phyloP scores from a whole-genome alignment of 2,888 invertebrate genomes.

The Macrophya annulata region DNA sequence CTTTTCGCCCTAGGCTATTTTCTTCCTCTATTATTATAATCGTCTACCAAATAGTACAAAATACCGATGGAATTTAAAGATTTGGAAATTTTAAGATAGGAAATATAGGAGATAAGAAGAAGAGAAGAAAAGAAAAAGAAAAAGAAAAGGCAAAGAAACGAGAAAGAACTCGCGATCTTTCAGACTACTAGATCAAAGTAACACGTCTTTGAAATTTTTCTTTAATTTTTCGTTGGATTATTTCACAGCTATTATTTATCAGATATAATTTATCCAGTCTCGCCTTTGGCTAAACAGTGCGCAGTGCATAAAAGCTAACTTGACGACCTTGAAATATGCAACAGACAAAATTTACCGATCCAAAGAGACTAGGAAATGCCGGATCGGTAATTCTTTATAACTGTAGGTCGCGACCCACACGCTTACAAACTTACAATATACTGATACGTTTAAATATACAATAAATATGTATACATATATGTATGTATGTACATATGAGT shows the following conservation, averaged over 20 bases:
- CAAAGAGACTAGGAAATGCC: neutral
- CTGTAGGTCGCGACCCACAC: conserved; percentile 34
- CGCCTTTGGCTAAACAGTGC: neutral
- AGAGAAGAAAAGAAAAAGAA: neutral
- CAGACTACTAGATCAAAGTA: neutral
- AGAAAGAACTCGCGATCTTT: neutral
- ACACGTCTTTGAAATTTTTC: neutral
- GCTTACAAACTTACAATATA: neutral
- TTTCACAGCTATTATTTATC: neutral
- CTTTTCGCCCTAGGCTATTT: conserved; percentile 42
- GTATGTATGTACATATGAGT: neutral
- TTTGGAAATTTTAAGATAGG: conserved; percentile 34
- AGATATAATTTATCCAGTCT: neutral
- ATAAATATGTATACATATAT: neutral
- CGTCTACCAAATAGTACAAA: conserved; percentile 62
- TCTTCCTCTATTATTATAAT: conserved; percentile 64
- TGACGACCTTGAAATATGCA: conserved; percentile 38
- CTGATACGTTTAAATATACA: neutral
- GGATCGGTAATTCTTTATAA: conserved; percentile 23
- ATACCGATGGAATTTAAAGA: conserved; percentile 54
- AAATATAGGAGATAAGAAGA: neutral
- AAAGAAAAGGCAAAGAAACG: neutral
- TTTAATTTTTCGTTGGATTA: neutral
- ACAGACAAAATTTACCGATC: conserved; percentile 13
- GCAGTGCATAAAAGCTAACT: neutral